Evolutionary conservation across 2,113 vertebrate genomes (phyloP).

Genomic region (Takifugu flavidus): DNA sequence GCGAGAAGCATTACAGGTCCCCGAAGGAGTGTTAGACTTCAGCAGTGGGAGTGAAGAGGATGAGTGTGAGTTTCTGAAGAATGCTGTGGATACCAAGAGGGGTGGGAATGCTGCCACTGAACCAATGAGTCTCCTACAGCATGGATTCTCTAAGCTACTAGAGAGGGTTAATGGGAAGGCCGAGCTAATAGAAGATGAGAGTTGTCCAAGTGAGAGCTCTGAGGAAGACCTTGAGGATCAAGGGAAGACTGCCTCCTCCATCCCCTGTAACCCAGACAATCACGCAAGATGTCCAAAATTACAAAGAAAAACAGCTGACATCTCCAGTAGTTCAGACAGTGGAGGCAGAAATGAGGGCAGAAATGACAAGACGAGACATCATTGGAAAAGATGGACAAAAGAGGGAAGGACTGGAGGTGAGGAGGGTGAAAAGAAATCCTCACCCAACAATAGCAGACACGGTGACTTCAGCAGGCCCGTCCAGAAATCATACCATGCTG

Average conservation of each 20-base stretch:
- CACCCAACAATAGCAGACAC: constrained; percentile 21
- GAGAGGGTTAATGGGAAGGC: constrained; percentile 58
- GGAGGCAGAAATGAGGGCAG: constrained; percentile 39
- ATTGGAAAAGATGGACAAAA: constrained; percentile 18
- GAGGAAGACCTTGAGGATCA: constrained; percentile 39
- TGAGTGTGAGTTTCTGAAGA: constrained; percentile 19
- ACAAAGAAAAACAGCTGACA: constrained; percentile 20
- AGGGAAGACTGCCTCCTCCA: constrained; percentile 11
- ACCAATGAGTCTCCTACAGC: constrained; percentile 78
- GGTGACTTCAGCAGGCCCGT: constrained; percentile 7
- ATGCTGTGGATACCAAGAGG: constrained; percentile 26
- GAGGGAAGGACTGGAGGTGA: constrained; percentile 21
- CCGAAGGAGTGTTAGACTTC: constrained; percentile 65
- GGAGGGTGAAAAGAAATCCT: constrained; percentile 38
- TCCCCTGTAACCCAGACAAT: constrained; percentile 21
- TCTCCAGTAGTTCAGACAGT: constrained; percentile 62
- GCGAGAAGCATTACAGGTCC: constrained; percentile 3
- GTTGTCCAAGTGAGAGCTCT: constrained; percentile 21
- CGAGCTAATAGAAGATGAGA: constrained; percentile 28
- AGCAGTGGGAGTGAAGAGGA: constrained; percentile 87
- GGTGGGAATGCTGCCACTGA: constrained; percentile 26
- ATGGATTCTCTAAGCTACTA: constrained; percentile 82
- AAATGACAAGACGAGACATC: constrained; percentile 56
- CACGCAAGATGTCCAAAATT: not conserved
- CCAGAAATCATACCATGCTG: constrained; percentile 8